Evolutionary conservation across 2,797 vertebrate species (phyloP), one percentile per base, ranked within the genome.

Genomic region (Cuniculus paca): DNA sequence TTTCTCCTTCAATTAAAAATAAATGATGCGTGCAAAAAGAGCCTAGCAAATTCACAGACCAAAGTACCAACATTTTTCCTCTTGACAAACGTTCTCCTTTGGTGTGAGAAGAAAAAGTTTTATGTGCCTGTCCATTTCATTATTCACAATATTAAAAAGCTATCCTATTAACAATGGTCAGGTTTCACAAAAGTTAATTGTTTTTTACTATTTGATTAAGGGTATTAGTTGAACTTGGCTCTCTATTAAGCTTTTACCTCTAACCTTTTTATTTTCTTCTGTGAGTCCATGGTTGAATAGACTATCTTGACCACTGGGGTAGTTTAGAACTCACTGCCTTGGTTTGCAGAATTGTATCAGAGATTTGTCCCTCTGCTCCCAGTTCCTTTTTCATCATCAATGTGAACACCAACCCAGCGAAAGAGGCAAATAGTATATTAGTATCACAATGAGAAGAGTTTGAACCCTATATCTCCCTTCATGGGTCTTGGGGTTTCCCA

Each of bases 1-100:
- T 89, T 13, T 2, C 68, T 87, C 70, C 81, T 92, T 90, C 48
- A 87, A 60, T 65, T 65, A 48, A 79, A 94, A 97, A 24, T 91
- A n/a, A 58, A 24, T 24, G 79, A 61, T 56, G 34, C 14, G 16
- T 48, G 28, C 36, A 42, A 52, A 68, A 81, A 81, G 3, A 60
- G 65, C 3, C 20, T 26, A 3, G 39, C 22, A 22, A 77, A 28
- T 42, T n/a, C 48, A 22, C 3, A 65, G 81, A 52, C 50, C 74
- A 61, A 22, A 6, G 24, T 10, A 86, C 19, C 34, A 8, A 12
- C 4, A 0, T 20, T 65, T 94, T 75, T 79, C n/a, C 17, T 87
- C 45, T 48, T 54, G 19, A 48, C 11, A 70, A 54, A 60, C 0
- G 6, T 50, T 78, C 45, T 19, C 58, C 36, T 68, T 87, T 20